These are phyloP conservation scores for Acropora tenuis DNA, from an alignment of 64 coral and sea anemone species.

Conservation along the genomic window DNA sequence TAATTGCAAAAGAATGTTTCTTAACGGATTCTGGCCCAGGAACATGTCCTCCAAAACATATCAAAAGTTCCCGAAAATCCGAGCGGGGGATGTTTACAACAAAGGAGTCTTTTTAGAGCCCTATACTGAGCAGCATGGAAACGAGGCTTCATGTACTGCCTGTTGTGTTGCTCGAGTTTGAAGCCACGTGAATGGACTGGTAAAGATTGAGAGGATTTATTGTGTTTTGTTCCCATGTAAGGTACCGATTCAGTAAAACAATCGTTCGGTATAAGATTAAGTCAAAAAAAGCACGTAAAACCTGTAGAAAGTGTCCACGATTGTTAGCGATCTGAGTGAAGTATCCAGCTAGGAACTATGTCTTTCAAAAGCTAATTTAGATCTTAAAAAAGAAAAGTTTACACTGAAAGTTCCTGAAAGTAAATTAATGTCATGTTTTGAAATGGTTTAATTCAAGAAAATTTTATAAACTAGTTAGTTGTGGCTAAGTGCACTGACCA, in stretches of 20 bases:
- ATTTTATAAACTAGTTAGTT: background rate
- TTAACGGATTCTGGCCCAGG: constrained; percentile 35
- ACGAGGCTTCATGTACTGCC: constrained; percentile 31
- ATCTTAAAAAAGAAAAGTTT: constrained; percentile 9
- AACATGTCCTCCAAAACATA: constrained; percentile 36
- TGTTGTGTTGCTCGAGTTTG: constrained; percentile 7
- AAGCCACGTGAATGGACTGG: constrained; percentile 13
- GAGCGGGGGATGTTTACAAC: background rate
- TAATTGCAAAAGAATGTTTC: constrained; percentile 40
- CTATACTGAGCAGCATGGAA: constrained; percentile 16
- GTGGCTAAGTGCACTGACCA: too few species aligned
- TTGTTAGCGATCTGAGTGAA: constrained; percentile 12
- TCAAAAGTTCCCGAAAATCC: constrained; percentile 40
- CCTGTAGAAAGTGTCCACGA: too few species aligned
- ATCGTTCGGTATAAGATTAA: background rate
- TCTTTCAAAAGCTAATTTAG: constrained; percentile 12
- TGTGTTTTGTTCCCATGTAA: background rate
- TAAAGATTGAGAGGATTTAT: background rate
- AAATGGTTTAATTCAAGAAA: constrained; percentile 27
- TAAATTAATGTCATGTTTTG: constrained; percentile 15
- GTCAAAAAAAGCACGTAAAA: constrained; percentile 27
- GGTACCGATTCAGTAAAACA: background rate
- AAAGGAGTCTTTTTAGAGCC: constrained; percentile 8
- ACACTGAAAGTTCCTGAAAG: constrained; percentile 4
- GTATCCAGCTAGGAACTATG: constrained; percentile 16